Conservation (phyloP, 2,888 invertebrate genomes). For the Andrena chrysosceles region DNA sequence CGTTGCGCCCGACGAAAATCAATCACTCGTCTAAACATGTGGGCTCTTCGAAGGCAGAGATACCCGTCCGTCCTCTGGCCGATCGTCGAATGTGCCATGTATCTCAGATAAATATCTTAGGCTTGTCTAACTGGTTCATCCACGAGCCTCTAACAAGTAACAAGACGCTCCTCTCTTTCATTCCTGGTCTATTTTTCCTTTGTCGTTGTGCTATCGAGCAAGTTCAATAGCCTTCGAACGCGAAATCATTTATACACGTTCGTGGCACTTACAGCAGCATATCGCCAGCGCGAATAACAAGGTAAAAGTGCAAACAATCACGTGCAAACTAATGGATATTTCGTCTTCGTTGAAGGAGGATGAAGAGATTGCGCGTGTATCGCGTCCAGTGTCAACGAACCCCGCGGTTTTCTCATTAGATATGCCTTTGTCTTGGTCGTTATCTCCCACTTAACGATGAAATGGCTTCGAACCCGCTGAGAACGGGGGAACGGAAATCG, state of each 20-base stretch:
- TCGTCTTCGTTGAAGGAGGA: not conserved
- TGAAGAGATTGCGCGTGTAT: slow-evolving; percentile 1
- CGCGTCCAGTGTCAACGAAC: slow-evolving; percentile 42
- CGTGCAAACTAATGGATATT: slow-evolving; percentile 4
- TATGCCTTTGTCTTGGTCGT: slow-evolving; percentile 27
- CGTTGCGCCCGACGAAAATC: slow-evolving; percentile 72
- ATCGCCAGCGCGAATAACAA: not conserved
- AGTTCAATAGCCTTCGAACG: slow-evolving; percentile 17
- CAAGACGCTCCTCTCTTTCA: slow-evolving; percentile 39
- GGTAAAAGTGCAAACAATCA: not conserved
- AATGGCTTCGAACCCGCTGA: slow-evolving; percentile 29
- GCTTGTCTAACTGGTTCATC: slow-evolving; percentile 66
- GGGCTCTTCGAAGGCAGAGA: slow-evolving; percentile 50
- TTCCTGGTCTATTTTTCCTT: not conserved
- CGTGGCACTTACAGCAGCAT: not conserved
- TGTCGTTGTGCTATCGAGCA: not conserved
- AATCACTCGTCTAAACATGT: slow-evolving; percentile 68
- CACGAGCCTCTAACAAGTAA: slow-evolving; percentile 55
- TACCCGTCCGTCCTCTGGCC: slow-evolving; percentile 23
- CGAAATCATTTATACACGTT: slow-evolving; percentile 1
- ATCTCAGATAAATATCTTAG: slow-evolving; percentile 60
- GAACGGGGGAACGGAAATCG: not conserved
- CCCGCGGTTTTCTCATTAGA: slow-evolving; percentile 27
- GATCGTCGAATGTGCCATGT: slow-evolving; percentile 55
- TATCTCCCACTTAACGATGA: slow-evolving; percentile 36